Percentiles rank a stretch among this genome's conserved stretches.
phyloP scores from a whole-genome alignment of 2,797 vertebrate genomes.

The Poeciliopsis paucimaculata region DNA sequence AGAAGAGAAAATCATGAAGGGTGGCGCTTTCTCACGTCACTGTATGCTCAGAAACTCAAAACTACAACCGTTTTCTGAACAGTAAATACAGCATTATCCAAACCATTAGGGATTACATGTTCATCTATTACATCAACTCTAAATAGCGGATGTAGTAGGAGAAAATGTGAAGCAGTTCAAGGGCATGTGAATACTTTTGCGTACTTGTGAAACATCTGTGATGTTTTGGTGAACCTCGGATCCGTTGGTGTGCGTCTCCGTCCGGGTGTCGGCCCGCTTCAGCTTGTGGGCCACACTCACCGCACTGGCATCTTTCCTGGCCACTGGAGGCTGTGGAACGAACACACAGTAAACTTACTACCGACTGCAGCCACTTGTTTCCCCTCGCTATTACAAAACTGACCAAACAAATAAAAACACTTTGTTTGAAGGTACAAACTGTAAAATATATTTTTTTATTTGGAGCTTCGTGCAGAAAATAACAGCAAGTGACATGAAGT shows the following conservation, averaged over 20 bases:
- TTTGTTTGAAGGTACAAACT: slow-evolving; percentile 12
- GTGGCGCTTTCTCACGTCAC: no score
- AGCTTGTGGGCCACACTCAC: slow-evolving; percentile 76
- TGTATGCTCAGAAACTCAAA: neutral
- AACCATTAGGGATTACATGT: neutral
- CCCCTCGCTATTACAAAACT: neutral
- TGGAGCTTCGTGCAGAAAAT: slow-evolving; percentile 16
- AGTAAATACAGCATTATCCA: neutral
- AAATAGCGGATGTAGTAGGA: neutral
- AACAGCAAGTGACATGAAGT: slow-evolving; percentile 16
- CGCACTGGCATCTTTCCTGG: slow-evolving; percentile 81
- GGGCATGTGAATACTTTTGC: neutral
- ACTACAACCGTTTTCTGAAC: neutral
- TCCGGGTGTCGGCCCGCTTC: slow-evolving; percentile 82
- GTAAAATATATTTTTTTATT: slow-evolving; percentile 19
- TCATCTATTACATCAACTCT: neutral
- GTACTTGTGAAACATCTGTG: slow-evolving; percentile 81
- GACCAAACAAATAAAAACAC: neutral
- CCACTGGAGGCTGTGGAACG: slow-evolving; percentile 80
- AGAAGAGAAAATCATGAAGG: no score
- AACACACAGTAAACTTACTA: slow-evolving; percentile 31
- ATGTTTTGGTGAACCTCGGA: slow-evolving; percentile 67
- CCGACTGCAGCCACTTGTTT: slow-evolving; percentile 6
- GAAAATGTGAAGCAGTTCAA: neutral
- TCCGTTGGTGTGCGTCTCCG: slow-evolving; percentile 78